phyloP scores from a whole-genome alignment of 92 coral and sea anemone genomes.

The Chrysogorgia sp. region DNA sequence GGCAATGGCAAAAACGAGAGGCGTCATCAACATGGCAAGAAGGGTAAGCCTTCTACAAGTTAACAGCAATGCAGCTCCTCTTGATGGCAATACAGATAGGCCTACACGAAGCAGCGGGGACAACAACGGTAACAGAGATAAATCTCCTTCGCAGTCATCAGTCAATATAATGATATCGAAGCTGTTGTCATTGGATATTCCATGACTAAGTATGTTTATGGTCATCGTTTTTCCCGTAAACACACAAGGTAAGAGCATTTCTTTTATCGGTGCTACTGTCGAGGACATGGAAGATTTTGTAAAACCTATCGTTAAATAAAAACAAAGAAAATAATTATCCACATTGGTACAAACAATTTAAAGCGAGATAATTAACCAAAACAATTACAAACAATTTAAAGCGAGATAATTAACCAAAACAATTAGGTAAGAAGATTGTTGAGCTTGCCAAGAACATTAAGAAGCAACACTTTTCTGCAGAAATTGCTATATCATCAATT shows the following conservation, averaged over 20 bases:
- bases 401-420: slow-evolving; percentile 23
- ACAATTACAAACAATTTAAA: slow-evolving; percentile 36
- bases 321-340: slow-evolving; percentile 2
- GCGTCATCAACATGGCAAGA: not conserved
- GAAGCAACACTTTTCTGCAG: not conserved
- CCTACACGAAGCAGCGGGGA: no score
- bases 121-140: no score
- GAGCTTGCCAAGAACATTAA: slow-evolving; percentile 5
- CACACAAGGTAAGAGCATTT: not conserved
- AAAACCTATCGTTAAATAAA: slow-evolving; percentile 22
- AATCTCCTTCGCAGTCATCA: not conserved
- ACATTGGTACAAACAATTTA: no score
- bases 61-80: not conserved
- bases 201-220: slow-evolving; percentile 25
- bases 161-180: not conserved
- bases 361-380: no score
- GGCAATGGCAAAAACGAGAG: no score
- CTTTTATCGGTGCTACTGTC: slow-evolving; percentile 41
- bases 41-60: no score
- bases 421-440: slow-evolving; percentile 5
- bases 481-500: slow-evolving; percentile 36
- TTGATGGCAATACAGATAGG: not conserved
- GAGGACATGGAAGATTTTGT: slow-evolving; percentile 27
- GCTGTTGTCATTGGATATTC: slow-evolving; percentile 8
- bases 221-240: slow-evolving; percentile 14